Percentiles rank a stretch among this genome's conserved stretches.
Evolutionary conservation across 2,113 vertebrate genomes (phyloP).

Genomic region (Podarcis muralis): DNA sequence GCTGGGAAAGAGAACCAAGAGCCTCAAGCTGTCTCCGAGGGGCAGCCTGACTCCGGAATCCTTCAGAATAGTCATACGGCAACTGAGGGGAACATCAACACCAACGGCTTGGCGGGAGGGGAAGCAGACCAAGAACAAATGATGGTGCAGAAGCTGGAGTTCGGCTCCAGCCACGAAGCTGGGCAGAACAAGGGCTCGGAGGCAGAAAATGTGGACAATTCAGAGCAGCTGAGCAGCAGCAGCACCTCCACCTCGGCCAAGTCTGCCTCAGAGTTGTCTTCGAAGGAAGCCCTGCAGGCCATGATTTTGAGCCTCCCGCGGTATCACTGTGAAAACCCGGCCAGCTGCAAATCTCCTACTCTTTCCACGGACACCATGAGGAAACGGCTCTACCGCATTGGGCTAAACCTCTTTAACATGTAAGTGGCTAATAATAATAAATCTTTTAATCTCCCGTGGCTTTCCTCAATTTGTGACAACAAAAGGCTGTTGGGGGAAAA

Average conservation of each 20-base stretch:
- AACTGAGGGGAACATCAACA: constrained; percentile 33
- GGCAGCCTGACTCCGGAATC: constrained; percentile 22
- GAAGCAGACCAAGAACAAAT: constrained; percentile 46
- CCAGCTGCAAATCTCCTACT: constrained; percentile 92
- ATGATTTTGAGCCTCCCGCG: constrained; percentile 94
- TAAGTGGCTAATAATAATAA: constrained; percentile 75
- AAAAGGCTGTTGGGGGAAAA: background rate
- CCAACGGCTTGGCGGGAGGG: constrained; percentile 21
- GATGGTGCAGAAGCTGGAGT: constrained; percentile 61
- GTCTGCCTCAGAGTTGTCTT: constrained; percentile 85
- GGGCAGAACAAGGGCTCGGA: constrained; percentile 76
- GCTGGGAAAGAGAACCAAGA: constrained; percentile 54
- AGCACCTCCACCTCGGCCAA: constrained; percentile 88
- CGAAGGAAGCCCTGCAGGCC: constrained; percentile 93
- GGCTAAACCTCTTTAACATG: constrained; percentile 99
- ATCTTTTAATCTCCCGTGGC: background rate
- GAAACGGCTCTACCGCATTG: constrained; percentile 96
- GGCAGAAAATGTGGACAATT: constrained; percentile 80
- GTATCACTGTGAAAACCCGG: constrained; percentile 93
- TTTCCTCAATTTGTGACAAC: background rate
- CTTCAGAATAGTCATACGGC: constrained; percentile 52
- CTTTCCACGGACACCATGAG: constrained; percentile 96
- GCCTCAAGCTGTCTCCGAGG: constrained; percentile 16
- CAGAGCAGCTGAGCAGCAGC: constrained; percentile 87
- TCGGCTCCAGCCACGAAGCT: constrained; percentile 39